A percentile compares a stretch with the other conserved stretches of the same genome.
Conservation (phyloP, 2,888 invertebrate genomes). For the Eristalinus aeneus region DNA sequence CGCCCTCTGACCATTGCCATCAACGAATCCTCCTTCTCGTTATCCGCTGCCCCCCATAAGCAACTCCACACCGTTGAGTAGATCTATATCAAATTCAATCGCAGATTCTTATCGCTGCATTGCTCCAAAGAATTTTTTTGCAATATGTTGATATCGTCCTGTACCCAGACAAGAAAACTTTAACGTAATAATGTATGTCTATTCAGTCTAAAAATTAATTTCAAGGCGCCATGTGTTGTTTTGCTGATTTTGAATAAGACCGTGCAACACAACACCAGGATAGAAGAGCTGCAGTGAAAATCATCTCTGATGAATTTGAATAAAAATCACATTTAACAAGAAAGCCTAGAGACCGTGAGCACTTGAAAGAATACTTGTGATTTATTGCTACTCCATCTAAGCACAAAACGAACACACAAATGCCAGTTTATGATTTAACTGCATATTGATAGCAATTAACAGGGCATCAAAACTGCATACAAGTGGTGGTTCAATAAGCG, state of each 20-base stretch:
- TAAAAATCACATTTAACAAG: constrained; percentile 64
- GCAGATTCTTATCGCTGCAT: neutral
- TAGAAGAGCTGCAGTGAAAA: neutral
- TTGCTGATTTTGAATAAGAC: neutral
- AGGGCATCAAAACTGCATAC: constrained; percentile 1
- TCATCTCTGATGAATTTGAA: constrained; percentile 37
- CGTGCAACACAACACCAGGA: constrained; percentile 22
- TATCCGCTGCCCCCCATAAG: neutral
- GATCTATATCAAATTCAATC: constrained; percentile 47
- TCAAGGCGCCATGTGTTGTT: constrained; percentile 60
- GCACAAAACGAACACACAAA: constrained; percentile 47
- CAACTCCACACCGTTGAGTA: neutral
- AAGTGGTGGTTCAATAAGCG: constrained; percentile 48
- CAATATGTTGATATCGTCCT: constrained; percentile 33
- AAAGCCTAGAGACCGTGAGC: neutral
- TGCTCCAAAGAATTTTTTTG: constrained; percentile 46
- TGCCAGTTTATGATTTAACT: constrained; percentile 61
- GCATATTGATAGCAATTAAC: constrained; percentile 70
- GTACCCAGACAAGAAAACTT: neutral
- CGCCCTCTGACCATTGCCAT: constrained; percentile 51
- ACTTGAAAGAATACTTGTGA: constrained; percentile 50
- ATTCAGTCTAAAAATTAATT: neutral
- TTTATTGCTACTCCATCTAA: constrained; percentile 71
- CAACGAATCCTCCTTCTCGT: neutral
- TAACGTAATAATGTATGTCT: constrained; percentile 11